Evolutionary conservation across 2,797 vertebrate genomes (phyloP), one percentile per base, ranked within the genome.

Genomic region (Spondyliosoma cantharus): DNA sequence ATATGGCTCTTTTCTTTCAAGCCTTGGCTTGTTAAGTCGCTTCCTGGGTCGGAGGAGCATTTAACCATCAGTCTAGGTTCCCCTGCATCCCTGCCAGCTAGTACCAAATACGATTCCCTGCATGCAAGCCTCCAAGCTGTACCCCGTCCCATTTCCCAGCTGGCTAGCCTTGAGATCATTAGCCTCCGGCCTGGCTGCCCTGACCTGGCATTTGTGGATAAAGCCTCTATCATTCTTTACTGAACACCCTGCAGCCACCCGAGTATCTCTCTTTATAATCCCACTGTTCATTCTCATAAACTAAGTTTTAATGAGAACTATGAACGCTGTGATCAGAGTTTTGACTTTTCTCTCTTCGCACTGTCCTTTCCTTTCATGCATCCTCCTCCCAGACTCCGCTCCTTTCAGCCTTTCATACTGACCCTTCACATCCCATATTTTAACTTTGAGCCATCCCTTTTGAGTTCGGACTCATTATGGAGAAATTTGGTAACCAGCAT

Each of bases 301-400:
- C 76, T 19, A 62, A 20, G n/a, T 80, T 89, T 85, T 85, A 83
- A 86, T 69, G 57, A 82, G 57, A 67, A 15, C 67, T 68, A 58
- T 12, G 16, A 81, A 64, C 67, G 57, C 27, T 65, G 25, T 50
- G 80, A 84, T 83, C 58, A 74, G 56, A 66, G 49, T 53, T 54
- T 32, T 66, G 29, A 77, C 79, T 20, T 20, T 52, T 48, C n/a
- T 71, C 25, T 78, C 65, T 84, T 79, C 71, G 45, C 54, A 37
- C 61, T 69, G 29, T 63, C 45, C 29, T 82, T 74, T 81, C 54
- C 17, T 2, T 78, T 72, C 72, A 87, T 78, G 74, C 62, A 56
- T 86, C 77, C 15, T 42, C 20, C 74, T 66, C 70, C 50, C 48
- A 65, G 27, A 74, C 25, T 63, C 15, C 3, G 66, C 37, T 71